Evolutionary conservation across 1,140 invertebrate species (phyloP), one percentile per base, ranked within the genome.

Genomic region (Littorina saxatilis): DNA sequence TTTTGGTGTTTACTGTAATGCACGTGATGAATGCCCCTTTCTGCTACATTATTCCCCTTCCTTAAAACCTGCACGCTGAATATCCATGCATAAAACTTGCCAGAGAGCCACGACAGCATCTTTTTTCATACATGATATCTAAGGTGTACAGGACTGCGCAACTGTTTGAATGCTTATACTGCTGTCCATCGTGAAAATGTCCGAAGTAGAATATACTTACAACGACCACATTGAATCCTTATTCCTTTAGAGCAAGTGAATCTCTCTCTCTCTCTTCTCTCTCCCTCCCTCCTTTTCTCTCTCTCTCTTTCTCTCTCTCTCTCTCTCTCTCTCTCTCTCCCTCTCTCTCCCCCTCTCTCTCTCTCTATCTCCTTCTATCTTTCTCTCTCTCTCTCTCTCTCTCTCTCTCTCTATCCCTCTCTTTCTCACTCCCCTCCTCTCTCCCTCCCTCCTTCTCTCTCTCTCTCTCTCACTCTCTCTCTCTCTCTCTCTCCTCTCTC

Each of bases 141-240:
- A 9, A 13, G 7, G 7, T 27, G 11, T 27, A 15, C 17, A 15
- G 11, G 7, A 7, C 58, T 63, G 13, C 27, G 7, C 61, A 50
- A 61, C 55, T 79, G 29, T 79, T 35, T 80, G 37, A 47, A 37
- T 80, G 15, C 63, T 32, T 72, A 29, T 47, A 39, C 63, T 13
- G 43, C 68, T 73, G 15, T 80, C 68, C 27, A 13, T 80, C 68
- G n/a, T n/a, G n/a, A n/a, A n/a, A n/a, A n/a, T n/a, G n/a, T n/a
- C n/a, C n/a, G n/a, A n/a, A n/a, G n/a, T n/a, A n/a, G n/a, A n/a
- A n/a, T n/a, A n/a, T n/a, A n/a, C n/a, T n/a, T n/a, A n/a, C n/a
- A n/a, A n/a, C n/a, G n/a, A n/a, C 72, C 37, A 17, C 63, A 72
- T 20, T 73, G 40, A 72, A 7, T 72, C 79, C 72, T n/a, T 68